Percentiles rank a stretch among this genome's conserved stretches.
Conservation (phyloP, 2,888 invertebrate species). For the Orchestes rusci region DNA sequence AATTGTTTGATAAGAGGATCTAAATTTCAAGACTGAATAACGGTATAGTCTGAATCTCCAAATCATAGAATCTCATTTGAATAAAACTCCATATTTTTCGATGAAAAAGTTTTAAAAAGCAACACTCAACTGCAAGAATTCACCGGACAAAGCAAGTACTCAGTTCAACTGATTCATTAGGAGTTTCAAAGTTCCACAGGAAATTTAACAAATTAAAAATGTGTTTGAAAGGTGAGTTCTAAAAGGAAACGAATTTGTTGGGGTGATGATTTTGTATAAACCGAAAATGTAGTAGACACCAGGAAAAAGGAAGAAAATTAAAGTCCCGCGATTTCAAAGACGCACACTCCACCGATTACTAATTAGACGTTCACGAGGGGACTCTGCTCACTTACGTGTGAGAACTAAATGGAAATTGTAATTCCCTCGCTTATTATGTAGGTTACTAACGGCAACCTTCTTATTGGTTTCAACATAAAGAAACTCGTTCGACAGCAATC, state of each 20-base stretch:
- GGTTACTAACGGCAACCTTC: slow-evolving; percentile 8
- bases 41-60: too few relatives aligned
- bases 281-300: slow-evolving; percentile 18
- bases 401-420: slow-evolving; percentile 36
- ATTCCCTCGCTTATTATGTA: slow-evolving; percentile 12
- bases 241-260: slow-evolving; percentile 16
- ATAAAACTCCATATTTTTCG: too few relatives aligned
- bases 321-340: slow-evolving; percentile 28
- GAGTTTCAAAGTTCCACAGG: too few relatives aligned
- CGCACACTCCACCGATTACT: slow-evolving; percentile 29
- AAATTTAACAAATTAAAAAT: slow-evolving; percentile 13
- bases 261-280: slow-evolving; percentile 17
- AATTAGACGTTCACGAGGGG: slow-evolving; percentile 28
- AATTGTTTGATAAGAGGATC: too few relatives aligned
- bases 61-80: too few relatives aligned
- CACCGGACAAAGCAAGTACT: too few relatives aligned
- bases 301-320: slow-evolving; percentile 22
- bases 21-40: too few relatives aligned
- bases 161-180: too few relatives aligned
- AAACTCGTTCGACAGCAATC: too few relatives aligned
- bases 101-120: too few relatives aligned
- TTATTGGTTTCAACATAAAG: slow-evolving; percentile 26
- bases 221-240: slow-evolving; percentile 15
- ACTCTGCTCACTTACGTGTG: slow-evolving; percentile 25
- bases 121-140: too few relatives aligned